Percentiles rank a stretch among this genome's conserved stretches.
Evolutionary conservation across 2,797 vertebrate species (phyloP).

Genomic region (Melanitta fusca): DNA sequence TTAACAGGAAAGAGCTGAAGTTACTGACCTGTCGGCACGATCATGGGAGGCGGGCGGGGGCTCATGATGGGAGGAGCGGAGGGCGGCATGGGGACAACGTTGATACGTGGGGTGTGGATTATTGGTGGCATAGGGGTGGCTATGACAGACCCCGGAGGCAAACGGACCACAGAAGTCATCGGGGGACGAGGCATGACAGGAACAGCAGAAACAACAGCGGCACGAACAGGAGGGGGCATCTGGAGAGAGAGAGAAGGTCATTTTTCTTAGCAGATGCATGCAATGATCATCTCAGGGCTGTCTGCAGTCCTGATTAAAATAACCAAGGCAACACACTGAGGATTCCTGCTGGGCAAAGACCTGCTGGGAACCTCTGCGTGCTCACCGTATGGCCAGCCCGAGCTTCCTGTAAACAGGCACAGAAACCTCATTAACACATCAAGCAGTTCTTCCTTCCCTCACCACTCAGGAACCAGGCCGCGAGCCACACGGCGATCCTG

Average conservation of each 20-base stretch:
- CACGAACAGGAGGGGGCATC: slow-evolving; percentile 91
- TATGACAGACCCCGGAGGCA: slow-evolving; percentile 91
- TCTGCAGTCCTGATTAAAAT: rapidly evolving
- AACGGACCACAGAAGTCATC: slow-evolving; percentile 90
- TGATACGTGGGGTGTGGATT: slow-evolving; percentile 92
- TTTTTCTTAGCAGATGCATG: background rate
- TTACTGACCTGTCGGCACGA: slow-evolving; percentile 91
- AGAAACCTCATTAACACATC: background rate
- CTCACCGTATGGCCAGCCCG: background rate
- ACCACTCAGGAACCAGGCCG: rapidly evolving
- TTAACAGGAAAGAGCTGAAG: background rate
- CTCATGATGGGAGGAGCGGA: slow-evolving; percentile 92
- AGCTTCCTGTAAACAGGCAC: background rate
- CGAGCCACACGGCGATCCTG: rapidly evolving
- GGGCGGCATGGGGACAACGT: slow-evolving; percentile 94
- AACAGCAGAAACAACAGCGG: slow-evolving; percentile 92
- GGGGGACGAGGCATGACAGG: slow-evolving; percentile 93
- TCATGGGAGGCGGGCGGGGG: slow-evolving; percentile 95
- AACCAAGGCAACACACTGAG: background rate
- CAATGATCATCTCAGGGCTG: background rate
- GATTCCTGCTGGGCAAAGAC: background rate
- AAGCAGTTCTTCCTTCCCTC: background rate
- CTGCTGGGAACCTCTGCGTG: rapidly evolving
- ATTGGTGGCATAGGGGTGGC: slow-evolving; percentile 92
- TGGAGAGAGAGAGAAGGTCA: slow-evolving; percentile 44